A percentile compares a stretch with the other conserved stretches of the same genome.
These are phyloP conservation scores for Lates japonicus DNA, from an alignment of 2,797 vertebrate genomes.

Conservation along the genomic window DNA sequence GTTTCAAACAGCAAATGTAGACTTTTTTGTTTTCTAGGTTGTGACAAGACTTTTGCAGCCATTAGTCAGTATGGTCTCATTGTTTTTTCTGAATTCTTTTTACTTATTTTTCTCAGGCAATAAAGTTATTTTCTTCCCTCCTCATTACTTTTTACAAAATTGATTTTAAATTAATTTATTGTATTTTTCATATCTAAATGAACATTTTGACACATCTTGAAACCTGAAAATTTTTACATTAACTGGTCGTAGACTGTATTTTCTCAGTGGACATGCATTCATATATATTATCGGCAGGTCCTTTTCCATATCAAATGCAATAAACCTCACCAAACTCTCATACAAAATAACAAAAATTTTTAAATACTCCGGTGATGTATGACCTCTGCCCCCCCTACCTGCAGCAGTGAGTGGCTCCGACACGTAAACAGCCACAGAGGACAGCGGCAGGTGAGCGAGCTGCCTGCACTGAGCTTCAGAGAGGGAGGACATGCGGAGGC, in stretches of 20 bases:
- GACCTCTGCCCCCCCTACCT: conserved; percentile 62
- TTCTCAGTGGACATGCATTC: background rate
- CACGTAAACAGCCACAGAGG: conserved; percentile 83
- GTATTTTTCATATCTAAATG: background rate
- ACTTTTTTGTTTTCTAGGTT: background rate
- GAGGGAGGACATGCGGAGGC: conserved; percentile 79
- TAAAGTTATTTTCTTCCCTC: no score
- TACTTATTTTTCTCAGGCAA: background rate
- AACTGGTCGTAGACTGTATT: no score
- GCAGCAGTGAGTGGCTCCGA: conserved; percentile 68
- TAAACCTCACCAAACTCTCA: background rate
- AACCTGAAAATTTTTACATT: background rate
- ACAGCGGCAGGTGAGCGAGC: conserved; percentile 79
- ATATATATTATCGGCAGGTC: background rate
- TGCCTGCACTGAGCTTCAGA: conserved; percentile 84
- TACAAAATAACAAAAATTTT: background rate
- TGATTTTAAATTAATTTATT: background rate
- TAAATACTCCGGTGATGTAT: background rate
- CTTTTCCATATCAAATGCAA: background rate
- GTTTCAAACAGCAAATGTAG: background rate
- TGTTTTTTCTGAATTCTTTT: background rate
- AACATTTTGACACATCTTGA: background rate
- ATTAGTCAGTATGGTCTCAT: background rate
- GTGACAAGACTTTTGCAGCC: background rate
- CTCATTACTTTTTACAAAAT: background rate